Evolutionary conservation across 2,888 invertebrate species (phyloP).

Genomic region (Drosophila mulleri): DNA sequence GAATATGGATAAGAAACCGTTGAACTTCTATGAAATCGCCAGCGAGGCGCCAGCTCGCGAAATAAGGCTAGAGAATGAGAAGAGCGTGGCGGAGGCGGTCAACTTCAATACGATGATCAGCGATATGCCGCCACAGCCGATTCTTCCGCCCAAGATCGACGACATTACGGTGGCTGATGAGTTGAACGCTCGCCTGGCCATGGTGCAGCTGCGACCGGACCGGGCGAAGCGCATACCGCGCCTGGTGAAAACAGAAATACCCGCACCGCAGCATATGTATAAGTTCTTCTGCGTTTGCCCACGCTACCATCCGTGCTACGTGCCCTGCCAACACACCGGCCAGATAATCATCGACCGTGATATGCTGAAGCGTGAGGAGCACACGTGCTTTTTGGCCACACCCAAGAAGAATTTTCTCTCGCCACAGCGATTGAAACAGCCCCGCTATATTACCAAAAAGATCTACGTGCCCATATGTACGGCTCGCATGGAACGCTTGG

Average conservation of each 20-base stretch:
- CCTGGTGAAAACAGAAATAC: conserved; percentile 56
- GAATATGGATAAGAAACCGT: conserved; percentile 54
- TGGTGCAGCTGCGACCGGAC: conserved; percentile 72
- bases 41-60: conserved; percentile 51
- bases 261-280: conserved; percentile 62
- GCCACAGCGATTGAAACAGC: conserved; percentile 43
- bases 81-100: conserved; percentile 33
- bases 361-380: conserved; percentile 81
- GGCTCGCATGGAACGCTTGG: conserved; percentile 78
- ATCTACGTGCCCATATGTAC: conserved; percentile 80
- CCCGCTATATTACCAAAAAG: conserved; percentile 66
- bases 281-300: conserved; percentile 77
- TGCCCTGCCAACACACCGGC: conserved; percentile 80
- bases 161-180: conserved; percentile 76
- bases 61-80: conserved; percentile 47
- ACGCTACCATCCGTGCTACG: conserved; percentile 69
- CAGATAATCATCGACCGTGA: conserved; percentile 83
- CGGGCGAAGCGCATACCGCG: conserved; percentile 75
- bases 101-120: conserved; percentile 43
- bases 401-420: conserved; percentile 77
- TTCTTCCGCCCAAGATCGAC: conserved; percentile 29
- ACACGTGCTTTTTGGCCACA: conserved; percentile 80
- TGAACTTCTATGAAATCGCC: conserved; percentile 55
- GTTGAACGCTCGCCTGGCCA: conserved; percentile 68
- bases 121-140: conserved; percentile 22